A percentile compares a stretch with the other conserved stretches of the same genome.
These are phyloP conservation scores for Melitaea cinxia DNA, from an alignment of 1,140 invertebrate genomes.

Conservation along the genomic window DNA sequence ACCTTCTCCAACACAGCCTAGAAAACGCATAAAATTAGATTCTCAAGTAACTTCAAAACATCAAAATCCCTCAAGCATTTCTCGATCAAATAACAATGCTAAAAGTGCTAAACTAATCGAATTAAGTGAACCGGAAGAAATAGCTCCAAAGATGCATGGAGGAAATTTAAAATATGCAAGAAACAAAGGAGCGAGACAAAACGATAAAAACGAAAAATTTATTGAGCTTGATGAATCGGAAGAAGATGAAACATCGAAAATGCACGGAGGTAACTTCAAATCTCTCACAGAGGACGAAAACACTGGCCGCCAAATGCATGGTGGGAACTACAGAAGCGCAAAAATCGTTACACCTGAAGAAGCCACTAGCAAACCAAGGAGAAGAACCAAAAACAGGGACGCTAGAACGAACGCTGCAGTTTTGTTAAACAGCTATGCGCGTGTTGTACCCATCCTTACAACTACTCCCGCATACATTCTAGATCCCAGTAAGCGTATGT, in stretches of 20 bases:
- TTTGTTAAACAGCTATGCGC: slow-evolving; percentile 60
- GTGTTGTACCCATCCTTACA: slow-evolving; percentile 59
- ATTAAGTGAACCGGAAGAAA: slow-evolving; percentile 39
- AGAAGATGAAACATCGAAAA: slow-evolving; percentile 36
- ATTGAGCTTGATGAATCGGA: slow-evolving; percentile 59
- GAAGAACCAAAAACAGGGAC: slow-evolving; percentile 31
- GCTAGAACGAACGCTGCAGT: slow-evolving; percentile 49
- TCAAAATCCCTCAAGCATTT: background rate
- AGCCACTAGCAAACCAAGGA: slow-evolving; percentile 32
- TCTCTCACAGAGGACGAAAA: slow-evolving; percentile 45
- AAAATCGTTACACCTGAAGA: slow-evolving; percentile 50
- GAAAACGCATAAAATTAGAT: slow-evolving; percentile 51
- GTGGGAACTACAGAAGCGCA: slow-evolving; percentile 68
- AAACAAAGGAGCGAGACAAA: slow-evolving; percentile 26
- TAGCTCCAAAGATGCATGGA: slow-evolving; percentile 44
- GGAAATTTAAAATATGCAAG: slow-evolving; percentile 53
- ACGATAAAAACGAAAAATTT: slow-evolving; percentile 54
- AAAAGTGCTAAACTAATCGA: slow-evolving; percentile 52
- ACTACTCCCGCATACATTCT: slow-evolving; percentile 64
- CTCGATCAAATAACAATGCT: background rate
- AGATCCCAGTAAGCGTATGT: slow-evolving; percentile 75
- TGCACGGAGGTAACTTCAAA: slow-evolving; percentile 54
- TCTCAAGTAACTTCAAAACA: slow-evolving; percentile 8
- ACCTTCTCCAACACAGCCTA: slow-evolving; percentile 58
- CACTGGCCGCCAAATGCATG: slow-evolving; percentile 50